These are phyloP conservation scores for Dicaeum eximium DNA, from an alignment of 2,113 vertebrate genomes.

Conservation along the genomic window DNA sequence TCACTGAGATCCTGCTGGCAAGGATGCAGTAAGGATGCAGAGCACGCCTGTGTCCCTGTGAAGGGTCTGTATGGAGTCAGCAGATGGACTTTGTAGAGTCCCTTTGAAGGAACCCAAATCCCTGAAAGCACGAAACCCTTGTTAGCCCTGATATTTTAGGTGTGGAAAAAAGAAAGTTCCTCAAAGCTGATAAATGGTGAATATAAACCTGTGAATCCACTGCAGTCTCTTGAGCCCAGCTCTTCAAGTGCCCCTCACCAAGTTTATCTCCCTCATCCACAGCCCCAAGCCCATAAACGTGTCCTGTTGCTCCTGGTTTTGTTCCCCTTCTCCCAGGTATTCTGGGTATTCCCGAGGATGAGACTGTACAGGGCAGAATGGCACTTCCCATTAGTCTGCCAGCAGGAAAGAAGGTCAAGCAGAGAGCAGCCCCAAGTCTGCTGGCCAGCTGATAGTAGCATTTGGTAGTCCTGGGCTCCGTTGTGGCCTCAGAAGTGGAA, in stretches of 20 bases:
- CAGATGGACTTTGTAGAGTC: neutral
- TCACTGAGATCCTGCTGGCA: neutral
- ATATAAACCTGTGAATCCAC: neutral
- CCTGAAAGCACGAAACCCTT: neutral
- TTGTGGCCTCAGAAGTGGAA: neutral
- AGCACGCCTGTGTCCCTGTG: neutral
- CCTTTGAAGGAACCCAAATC: neutral
- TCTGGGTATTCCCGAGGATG: fast-evolving
- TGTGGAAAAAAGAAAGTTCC: too few relatives aligned
- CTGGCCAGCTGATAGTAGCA: neutral
- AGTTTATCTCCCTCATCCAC: neutral
- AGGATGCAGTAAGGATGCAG: neutral
- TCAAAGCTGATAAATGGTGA: neutral
- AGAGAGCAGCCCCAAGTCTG: neutral
- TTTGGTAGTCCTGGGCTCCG: neutral
- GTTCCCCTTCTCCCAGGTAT: neutral
- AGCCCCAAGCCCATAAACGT: fast-evolving
- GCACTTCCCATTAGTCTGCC: neutral
- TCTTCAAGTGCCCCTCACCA: neutral
- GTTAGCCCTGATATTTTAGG: neutral
- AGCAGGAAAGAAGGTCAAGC: neutral
- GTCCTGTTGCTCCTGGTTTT: neutral
- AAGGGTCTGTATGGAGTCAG: neutral
- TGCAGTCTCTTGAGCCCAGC: neutral
- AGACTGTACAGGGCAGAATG: neutral